Conservation (phyloP, 2,888 invertebrate genomes). For the Apoderus coryli region DNA sequence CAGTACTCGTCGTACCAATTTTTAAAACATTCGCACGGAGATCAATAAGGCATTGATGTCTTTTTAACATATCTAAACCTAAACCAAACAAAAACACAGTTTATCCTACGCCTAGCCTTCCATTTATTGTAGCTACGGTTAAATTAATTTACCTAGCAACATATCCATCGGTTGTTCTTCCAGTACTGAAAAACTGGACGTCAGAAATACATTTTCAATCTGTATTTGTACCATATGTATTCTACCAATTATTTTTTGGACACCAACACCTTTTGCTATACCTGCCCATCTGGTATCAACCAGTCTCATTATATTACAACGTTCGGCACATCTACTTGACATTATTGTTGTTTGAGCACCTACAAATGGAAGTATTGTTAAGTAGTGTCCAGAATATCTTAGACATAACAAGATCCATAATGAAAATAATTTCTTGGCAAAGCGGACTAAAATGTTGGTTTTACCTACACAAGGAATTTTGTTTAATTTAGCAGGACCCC, state of each 20-base stretch:
- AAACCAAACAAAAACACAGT: background rate
- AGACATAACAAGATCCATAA: no score
- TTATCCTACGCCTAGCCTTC: background rate
- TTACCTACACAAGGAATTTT: no score
- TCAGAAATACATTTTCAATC: conserved; percentile 84
- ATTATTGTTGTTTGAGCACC: conserved; percentile 95
- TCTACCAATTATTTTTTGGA: conserved; percentile 88
- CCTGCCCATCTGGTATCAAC: conserved; percentile 92
- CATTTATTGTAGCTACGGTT: background rate
- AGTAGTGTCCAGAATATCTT: no score
- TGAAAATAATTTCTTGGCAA: no score
- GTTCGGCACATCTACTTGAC: conserved; percentile 89
- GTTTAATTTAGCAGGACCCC: no score
- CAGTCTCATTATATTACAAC: conserved; percentile 81
- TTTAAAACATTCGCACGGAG: conserved; percentile 71
- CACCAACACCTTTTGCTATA: conserved; percentile 94
- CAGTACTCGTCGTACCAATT: conserved; percentile 90
- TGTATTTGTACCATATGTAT: conserved; percentile 97
- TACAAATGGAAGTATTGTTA: conserved; percentile 18
- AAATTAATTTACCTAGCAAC: conserved; percentile 43
- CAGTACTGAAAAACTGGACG: conserved; percentile 91
- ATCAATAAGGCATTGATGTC: conserved; percentile 95
- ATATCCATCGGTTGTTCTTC: conserved; percentile 98
- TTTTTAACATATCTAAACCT: conserved; percentile 92
- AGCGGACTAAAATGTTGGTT: no score